Evolutionary conservation across 2,888 invertebrate genomes (phyloP).

Genomic region (Agrochola litura): DNA sequence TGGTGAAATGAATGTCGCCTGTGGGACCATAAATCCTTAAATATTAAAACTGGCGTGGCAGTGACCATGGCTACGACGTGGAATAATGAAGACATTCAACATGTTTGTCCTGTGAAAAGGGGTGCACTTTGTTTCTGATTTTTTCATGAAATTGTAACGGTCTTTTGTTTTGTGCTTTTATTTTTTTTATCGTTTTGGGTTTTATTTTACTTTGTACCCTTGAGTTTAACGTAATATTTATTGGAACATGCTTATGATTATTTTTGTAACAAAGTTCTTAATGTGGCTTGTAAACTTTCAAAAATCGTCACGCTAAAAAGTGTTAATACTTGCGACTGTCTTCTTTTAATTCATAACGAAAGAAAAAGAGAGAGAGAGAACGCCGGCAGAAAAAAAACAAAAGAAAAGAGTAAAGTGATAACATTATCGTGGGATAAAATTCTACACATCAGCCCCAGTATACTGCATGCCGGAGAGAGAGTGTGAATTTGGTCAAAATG

Average conservation of each 20-base stretch:
- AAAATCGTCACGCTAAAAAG: too few species aligned
- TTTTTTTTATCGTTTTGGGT: slow-evolving; percentile 8
- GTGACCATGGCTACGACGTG: slow-evolving; percentile 75
- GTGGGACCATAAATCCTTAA: slow-evolving; percentile 85
- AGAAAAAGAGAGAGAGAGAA: too few species aligned
- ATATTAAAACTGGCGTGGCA: slow-evolving; percentile 84
- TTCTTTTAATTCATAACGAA: too few species aligned
- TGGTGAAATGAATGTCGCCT: slow-evolving; percentile 84
- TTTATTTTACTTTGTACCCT: slow-evolving; percentile 11
- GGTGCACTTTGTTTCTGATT: slow-evolving; percentile 60
- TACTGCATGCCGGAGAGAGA: too few species aligned
- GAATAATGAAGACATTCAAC: slow-evolving; percentile 78
- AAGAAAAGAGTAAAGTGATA: too few species aligned
- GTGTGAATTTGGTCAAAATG: too few species aligned
- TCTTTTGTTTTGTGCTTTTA: slow-evolving; percentile 18
- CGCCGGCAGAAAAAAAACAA: too few species aligned
- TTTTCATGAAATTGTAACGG: slow-evolving; percentile 42
- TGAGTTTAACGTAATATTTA: slow-evolving; percentile 1
- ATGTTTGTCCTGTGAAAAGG: slow-evolving; percentile 65
- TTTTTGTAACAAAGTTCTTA: not conserved
- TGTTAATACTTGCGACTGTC: too few species aligned
- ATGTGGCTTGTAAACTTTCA: too few species aligned
- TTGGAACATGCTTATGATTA: not conserved
- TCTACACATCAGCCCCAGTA: too few species aligned
- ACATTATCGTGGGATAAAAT: too few species aligned